These are phyloP conservation scores for Lamellibrachia luymesi DNA, from an alignment of 1,140 invertebrate genomes.

Conservation along the genomic window DNA sequence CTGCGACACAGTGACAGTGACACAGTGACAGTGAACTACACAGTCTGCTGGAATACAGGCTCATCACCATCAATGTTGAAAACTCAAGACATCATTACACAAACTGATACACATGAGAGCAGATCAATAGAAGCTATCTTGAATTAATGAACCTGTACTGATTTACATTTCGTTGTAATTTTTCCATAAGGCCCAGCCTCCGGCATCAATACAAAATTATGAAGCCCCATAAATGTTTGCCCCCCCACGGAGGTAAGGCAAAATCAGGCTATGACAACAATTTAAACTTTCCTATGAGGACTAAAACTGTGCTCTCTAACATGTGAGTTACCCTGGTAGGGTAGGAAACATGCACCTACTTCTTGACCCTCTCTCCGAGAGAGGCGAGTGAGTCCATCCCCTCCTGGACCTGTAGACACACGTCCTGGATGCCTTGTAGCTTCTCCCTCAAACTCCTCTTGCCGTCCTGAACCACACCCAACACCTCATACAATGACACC, in stretches of 20 bases:
- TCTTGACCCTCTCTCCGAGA: conserved; percentile 87
- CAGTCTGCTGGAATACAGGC: neutral
- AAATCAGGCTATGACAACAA: too few relatives aligned
- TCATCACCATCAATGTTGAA: too few relatives aligned
- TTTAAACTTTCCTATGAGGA: too few relatives aligned
- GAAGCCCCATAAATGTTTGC: too few relatives aligned
- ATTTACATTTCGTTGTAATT: too few relatives aligned
- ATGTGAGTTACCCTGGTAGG: neutral
- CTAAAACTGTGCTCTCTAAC: neutral
- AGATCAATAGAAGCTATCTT: too few relatives aligned
- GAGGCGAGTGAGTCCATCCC: conserved; percentile 88
- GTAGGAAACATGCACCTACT: conserved; percentile 64
- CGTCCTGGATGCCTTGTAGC: conserved; percentile 91
- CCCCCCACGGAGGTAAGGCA: too few relatives aligned
- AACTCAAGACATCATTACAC: too few relatives aligned
- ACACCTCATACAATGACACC: neutral
- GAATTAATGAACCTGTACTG: too few relatives aligned
- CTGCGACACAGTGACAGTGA: conserved; percentile 36
- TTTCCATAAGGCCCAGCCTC: too few relatives aligned
- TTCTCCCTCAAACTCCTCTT: conserved; percentile 93
- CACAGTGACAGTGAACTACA: neutral
- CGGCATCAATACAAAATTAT: too few relatives aligned
- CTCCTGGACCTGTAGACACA: conserved; percentile 83
- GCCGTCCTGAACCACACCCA: conserved; percentile 70
- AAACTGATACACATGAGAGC: too few relatives aligned